A percentile compares a stretch with the other conserved stretches of the same genome.
phyloP scores from a whole-genome alignment of 2,888 invertebrate genomes.

The Sericinus montela region DNA sequence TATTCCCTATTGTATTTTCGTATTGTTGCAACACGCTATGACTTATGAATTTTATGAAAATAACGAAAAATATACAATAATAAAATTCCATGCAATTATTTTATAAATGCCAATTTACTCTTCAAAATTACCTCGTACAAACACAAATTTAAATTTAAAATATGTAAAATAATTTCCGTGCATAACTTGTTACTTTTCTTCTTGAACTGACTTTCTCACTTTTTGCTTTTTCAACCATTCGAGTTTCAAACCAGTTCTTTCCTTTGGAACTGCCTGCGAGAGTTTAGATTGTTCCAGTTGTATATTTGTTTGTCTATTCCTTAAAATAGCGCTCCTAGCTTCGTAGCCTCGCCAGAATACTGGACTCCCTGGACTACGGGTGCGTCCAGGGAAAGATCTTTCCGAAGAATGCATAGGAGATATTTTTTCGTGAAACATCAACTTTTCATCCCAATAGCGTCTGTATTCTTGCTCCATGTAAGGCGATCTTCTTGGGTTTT shows the following conservation, averaged over 20 bases:
- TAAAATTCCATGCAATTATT: too few relatives aligned
- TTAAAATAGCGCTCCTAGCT: conserved; percentile 34
- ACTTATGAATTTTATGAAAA: too few relatives aligned
- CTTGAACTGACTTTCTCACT: conserved; percentile 22
- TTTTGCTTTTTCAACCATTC: conserved; percentile 50
- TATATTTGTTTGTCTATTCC: conserved; percentile 18
- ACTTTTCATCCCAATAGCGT: conserved; percentile 48
- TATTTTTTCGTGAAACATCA: conserved; percentile 36
- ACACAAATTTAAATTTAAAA: too few relatives aligned
- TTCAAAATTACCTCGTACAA: too few relatives aligned
- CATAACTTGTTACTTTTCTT: background rate
- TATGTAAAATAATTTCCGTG: background rate
- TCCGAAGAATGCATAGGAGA: conserved; percentile 31
- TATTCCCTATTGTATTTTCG: too few relatives aligned
- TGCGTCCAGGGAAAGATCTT: conserved; percentile 20
- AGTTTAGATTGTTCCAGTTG: conserved; percentile 15
- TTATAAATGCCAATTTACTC: too few relatives aligned
- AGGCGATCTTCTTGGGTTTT: conserved; percentile 27
- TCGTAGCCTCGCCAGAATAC: conserved; percentile 38
- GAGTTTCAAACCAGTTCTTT: conserved; percentile 29
- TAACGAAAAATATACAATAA: too few relatives aligned
- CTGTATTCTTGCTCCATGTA: conserved; percentile 58
- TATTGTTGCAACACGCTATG: too few relatives aligned
- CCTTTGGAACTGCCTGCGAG: background rate
- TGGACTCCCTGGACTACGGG: conserved; percentile 15